These are phyloP conservation scores for Rutilus rutilus DNA, from an alignment of 2,113 vertebrate species.

Conservation along the genomic window DNA sequence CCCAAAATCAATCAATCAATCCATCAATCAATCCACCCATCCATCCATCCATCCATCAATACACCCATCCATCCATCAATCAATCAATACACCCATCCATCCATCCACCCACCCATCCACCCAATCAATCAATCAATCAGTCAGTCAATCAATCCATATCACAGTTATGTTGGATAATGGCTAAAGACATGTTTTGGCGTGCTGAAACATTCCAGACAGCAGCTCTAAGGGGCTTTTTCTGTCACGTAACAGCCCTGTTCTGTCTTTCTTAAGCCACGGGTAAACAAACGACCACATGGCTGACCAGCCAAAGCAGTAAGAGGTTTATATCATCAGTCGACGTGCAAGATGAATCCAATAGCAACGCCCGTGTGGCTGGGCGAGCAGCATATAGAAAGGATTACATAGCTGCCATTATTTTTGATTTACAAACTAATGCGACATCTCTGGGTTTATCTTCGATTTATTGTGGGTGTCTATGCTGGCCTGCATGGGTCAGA, in stretches of 20 bases:
- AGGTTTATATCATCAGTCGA: conserved; percentile 1
- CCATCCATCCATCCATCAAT: too few relatives aligned
- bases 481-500: neutral
- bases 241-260: neutral
- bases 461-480: conserved; percentile 18
- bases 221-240: neutral
- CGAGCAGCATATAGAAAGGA: conserved; percentile 12
- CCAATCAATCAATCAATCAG: too few relatives aligned
- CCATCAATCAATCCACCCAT: too few relatives aligned
- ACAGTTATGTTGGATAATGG: neutral
- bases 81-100: too few relatives aligned
- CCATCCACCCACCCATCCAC: too few relatives aligned
- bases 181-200: neutral
- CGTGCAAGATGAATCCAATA: neutral
- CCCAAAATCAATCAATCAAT: too few relatives aligned
- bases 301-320: conserved; percentile 35
- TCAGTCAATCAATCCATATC: too few relatives aligned
- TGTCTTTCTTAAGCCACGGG: conserved; percentile 24
- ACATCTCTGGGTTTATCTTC: neutral
- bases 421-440: conserved; percentile 34
- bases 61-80: too few relatives aligned
- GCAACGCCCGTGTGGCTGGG: neutral
- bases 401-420: conserved; percentile 29
- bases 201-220: neutral
- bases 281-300: conserved; percentile 12